Percentiles rank a stretch among this genome's conserved stretches.
These are phyloP conservation scores for Aspidiotus destructor DNA, from an alignment of 2,888 invertebrate genomes.

Conservation along the genomic window DNA sequence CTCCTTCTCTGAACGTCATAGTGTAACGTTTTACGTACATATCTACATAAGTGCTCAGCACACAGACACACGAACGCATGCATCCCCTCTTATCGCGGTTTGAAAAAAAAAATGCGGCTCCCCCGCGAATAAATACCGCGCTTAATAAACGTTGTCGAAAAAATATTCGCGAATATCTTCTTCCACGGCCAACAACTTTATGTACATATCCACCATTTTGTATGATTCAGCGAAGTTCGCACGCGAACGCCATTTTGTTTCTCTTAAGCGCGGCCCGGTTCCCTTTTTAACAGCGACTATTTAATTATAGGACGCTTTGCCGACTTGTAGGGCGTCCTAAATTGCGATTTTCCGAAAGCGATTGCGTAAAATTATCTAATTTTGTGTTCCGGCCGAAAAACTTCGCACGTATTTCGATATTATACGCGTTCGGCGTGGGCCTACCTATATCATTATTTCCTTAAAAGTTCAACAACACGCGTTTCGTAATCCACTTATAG, in stretches of 20 bases:
- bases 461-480: too few relatives aligned
- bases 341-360: conserved; percentile 6
- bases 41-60: too few relatives aligned
- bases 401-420: too few relatives aligned
- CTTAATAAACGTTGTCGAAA: conserved; percentile 12
- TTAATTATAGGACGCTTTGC: conserved; percentile 19
- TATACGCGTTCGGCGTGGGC: too few relatives aligned
- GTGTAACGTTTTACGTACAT: too few relatives aligned
- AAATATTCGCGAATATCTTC: conserved; percentile 28
- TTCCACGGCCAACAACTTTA: conserved; percentile 23
- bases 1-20: too few relatives aligned
- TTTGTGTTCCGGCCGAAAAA: too few relatives aligned
- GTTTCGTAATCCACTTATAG: too few relatives aligned
- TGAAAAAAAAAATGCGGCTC: neutral
- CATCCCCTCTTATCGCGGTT: conserved; percentile 1
- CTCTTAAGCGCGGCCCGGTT: conserved; percentile 23
- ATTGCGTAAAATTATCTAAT: too few relatives aligned
- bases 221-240: conserved; percentile 17
- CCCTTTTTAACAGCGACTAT: conserved; percentile 19
- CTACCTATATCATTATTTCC: too few relatives aligned
- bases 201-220: conserved; percentile 26
- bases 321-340: conserved; percentile 14
- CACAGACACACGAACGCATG: neutral
- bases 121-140: conserved; percentile 28
- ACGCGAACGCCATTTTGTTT: conserved; percentile 25